These are phyloP conservation scores for Corbicula japonica DNA, from an alignment of 2,888 invertebrate species.

Conservation along the genomic window DNA sequence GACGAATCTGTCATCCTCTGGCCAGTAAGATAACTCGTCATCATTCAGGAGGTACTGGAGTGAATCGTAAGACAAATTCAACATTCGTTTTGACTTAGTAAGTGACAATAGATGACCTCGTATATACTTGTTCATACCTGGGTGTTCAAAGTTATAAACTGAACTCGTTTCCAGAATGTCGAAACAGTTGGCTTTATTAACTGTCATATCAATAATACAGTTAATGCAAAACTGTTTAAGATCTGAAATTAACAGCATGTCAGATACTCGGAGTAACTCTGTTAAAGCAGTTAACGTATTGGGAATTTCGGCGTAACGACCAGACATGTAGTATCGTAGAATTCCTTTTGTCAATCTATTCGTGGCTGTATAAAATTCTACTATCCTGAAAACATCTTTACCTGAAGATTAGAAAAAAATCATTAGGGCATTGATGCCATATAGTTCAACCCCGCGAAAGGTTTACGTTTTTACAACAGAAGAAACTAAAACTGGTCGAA, in stretches of 20 bases:
- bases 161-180: conserved; percentile 8
- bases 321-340: too few species aligned
- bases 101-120: not conserved
- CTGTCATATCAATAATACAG: not conserved
- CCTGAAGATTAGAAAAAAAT: too few species aligned
- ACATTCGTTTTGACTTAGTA: not conserved
- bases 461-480: too few species aligned
- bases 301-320: too few species aligned
- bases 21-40: conserved; percentile 3
- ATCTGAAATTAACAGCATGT: conserved; percentile 12
- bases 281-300: too few species aligned
- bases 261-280: conserved; percentile 1
- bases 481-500: too few species aligned
- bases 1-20: conserved; percentile 3
- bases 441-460: too few species aligned
- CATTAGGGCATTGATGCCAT: too few species aligned
- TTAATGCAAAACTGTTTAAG: conserved; percentile 6
- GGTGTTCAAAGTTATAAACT: conserved; percentile 8
- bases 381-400: too few species aligned
- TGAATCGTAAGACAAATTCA: not conserved
- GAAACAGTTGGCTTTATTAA: conserved; percentile 7
- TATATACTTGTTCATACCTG: conserved; percentile 5
- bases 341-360: too few species aligned
- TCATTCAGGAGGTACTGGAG: not conserved
- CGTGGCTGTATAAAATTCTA: too few species aligned